Evolutionary conservation across 2,113 vertebrate genomes (phyloP), one percentile per base, ranked within the genome.

Genomic region (Poecilia latipinna): DNA sequence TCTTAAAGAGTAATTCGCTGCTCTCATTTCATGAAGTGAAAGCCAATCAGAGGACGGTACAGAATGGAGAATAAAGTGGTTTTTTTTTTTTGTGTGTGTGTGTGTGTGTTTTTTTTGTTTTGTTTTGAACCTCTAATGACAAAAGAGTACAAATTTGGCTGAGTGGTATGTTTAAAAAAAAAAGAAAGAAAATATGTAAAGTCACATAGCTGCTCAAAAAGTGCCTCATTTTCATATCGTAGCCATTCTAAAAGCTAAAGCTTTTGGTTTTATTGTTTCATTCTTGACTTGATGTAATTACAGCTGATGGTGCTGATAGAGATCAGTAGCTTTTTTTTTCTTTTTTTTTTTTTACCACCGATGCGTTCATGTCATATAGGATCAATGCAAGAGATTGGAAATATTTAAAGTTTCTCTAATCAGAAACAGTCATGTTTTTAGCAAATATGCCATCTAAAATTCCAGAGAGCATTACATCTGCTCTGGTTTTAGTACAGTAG

Each of bases 181-280:
- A 80, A 73, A n/a, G n/a, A n/a, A 75, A 63, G 19, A 19, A 19
- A 17, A 28, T 65, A 67, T 79, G 71, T 86, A 75, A 35, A 85
- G 42, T 66, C 72, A 79, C 88, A 74, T 87, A 80, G 85, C 73
- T 83, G 84, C 84, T 93, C 75, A 86, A 86, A 88, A 92, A 93
- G 93, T 93, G 91, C 91, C 93, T 93, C 78, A 61, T 80, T 88
- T 89, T 86, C 80, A 82, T 77, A 89, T 86, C 84, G 86, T 91
- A 88, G 87, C 87, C 80, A 88, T 91, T 89, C 86, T 80, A 79
- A 79, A 29, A 64, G 85, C 48, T 81, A 69, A 89, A 79, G 80
- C 76, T 76, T 88, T 73, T 60, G 68, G 37, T 70, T 72, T 1
- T 67, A 19, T 33, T 65, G 73, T 72, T 72, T 70, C 54, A 24